Conservation (phyloP, 2,797 vertebrate genomes). For the Acanthiza pusilla region DNA sequence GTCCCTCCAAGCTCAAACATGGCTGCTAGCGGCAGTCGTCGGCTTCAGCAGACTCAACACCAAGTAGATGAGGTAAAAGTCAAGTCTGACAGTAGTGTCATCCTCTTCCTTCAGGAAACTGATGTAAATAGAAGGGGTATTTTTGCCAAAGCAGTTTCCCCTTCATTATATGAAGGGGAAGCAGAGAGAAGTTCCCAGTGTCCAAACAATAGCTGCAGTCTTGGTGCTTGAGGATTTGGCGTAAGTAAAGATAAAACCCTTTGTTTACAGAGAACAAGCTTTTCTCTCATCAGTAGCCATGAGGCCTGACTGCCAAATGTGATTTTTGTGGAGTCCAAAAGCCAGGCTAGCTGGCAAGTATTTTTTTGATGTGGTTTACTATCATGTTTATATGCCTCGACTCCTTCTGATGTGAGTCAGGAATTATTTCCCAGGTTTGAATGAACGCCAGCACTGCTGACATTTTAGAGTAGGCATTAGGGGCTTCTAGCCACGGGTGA, state of each 20-base stretch:
- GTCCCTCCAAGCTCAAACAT: constrained; percentile 23
- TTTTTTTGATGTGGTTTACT: not conserved
- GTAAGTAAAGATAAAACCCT: not conserved
- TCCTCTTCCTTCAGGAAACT: not conserved
- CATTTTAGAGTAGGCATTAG: not conserved
- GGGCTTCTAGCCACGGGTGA: not conserved
- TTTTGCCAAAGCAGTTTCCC: not conserved
- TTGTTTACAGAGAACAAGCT: not conserved
- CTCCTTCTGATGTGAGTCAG: not conserved
- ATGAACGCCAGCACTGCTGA: not conserved
- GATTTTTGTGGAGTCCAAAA: not conserved
- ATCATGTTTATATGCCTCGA: not conserved
- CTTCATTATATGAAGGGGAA: not conserved
- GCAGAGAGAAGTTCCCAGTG: not conserved
- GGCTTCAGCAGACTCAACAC: constrained; percentile 79
- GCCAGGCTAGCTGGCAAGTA: not conserved
- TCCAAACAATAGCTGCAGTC: not conserved
- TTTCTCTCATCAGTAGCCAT: not conserved
- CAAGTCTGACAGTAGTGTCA: not conserved
- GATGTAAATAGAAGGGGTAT: not conserved
- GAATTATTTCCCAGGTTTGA: not conserved
- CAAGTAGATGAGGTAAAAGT: constrained; percentile 79
- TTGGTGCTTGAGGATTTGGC: not conserved
- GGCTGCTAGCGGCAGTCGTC: constrained; percentile 65
- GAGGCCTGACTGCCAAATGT: not conserved